A percentile compares a stretch with the other conserved stretches of the same genome.
phyloP scores from a whole-genome alignment of 2,888 invertebrate species.

The Drosophila nr. fundita region DNA sequence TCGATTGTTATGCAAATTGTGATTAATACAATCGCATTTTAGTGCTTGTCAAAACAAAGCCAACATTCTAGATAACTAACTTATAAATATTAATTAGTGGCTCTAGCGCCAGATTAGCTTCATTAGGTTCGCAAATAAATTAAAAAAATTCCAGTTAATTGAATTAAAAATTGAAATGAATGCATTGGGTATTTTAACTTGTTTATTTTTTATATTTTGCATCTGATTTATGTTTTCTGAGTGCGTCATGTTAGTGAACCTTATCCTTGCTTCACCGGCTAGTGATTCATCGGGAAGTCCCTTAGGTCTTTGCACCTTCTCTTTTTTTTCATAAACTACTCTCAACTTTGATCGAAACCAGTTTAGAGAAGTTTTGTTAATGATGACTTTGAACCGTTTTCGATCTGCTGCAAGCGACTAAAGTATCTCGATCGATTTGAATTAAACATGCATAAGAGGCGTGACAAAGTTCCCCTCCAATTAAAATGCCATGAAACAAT shows the following conservation, averaged over 20 bases:
- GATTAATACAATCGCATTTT: not conserved
- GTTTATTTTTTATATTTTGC: slow-evolving; percentile 1
- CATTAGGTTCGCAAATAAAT: slow-evolving; percentile 12
- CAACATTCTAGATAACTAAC: slow-evolving; percentile 1
- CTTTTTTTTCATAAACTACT: not conserved
- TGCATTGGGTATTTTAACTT: not conserved
- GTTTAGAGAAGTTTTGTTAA: slow-evolving; percentile 20
- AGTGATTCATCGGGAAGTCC: slow-evolving; percentile 42
- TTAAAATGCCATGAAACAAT: slow-evolving; percentile 9
- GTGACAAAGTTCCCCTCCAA: slow-evolving; percentile 31
- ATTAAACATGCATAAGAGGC: slow-evolving; percentile 3
- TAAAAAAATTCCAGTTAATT: slow-evolving; percentile 25
- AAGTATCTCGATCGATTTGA: not conserved
- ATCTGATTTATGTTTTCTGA: slow-evolving; percentile 7
- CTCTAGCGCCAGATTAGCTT: slow-evolving; percentile 23
- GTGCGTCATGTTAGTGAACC: slow-evolving; percentile 10
- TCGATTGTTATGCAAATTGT: not conserved
- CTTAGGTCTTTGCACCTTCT: not conserved
- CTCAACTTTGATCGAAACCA: slow-evolving; percentile 16
- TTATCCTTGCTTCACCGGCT: slow-evolving; percentile 35
- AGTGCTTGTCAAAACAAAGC: slow-evolving; percentile 10
- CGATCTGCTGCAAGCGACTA: slow-evolving; percentile 5
- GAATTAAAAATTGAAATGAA: slow-evolving; percentile 17
- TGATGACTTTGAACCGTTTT: slow-evolving; percentile 17
- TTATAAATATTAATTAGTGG: slow-evolving; percentile 31